Conservation (phyloP, 53 echinoderm and acorn worm species). For the Crossaster papposus region DNA sequence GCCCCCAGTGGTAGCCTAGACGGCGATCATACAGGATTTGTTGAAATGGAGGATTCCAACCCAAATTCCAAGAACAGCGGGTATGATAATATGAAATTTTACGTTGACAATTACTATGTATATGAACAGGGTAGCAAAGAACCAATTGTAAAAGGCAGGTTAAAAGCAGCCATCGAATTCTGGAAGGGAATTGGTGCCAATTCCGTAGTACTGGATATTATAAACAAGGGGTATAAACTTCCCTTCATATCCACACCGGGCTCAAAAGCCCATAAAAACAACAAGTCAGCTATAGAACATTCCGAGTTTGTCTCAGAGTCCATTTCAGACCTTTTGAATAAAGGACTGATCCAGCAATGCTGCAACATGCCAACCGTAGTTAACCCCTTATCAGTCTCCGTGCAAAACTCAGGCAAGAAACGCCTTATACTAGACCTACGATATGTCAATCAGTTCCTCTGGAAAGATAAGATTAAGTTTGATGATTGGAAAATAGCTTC, state of each 20-base stretch:
- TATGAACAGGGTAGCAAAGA: constrained; percentile 17
- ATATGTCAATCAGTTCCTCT: constrained; percentile 34
- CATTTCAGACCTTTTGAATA: constrained; percentile 22
- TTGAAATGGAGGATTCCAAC: too few species aligned
- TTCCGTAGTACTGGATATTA: constrained; percentile 11
- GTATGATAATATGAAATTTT: neutral
- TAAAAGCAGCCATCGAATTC: neutral
- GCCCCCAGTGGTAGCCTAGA: too few species aligned
- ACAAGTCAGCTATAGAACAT: neutral
- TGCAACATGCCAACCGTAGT: neutral
- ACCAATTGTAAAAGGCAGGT: constrained; percentile 22
- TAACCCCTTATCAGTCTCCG: constrained; percentile 48
- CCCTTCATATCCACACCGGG: constrained; percentile 2
- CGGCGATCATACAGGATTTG: neutral
- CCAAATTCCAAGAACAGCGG: too few species aligned
- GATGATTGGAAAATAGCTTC: constrained; percentile 37
- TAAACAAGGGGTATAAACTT: constrained; percentile 17
- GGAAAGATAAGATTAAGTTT: constrained; percentile 49
- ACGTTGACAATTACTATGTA: neutral
- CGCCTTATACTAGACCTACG: constrained; percentile 35
- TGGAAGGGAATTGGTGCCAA: constrained; percentile 28
- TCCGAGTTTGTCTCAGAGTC: neutral
- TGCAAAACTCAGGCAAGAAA: constrained; percentile 47
- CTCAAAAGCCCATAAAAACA: neutral
- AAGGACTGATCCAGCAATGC: constrained; percentile 13